A percentile compares a stretch with the other conserved stretches of the same genome.
Conservation (phyloP, 1,140 invertebrate species). For the Drosophila arawakana region DNA sequence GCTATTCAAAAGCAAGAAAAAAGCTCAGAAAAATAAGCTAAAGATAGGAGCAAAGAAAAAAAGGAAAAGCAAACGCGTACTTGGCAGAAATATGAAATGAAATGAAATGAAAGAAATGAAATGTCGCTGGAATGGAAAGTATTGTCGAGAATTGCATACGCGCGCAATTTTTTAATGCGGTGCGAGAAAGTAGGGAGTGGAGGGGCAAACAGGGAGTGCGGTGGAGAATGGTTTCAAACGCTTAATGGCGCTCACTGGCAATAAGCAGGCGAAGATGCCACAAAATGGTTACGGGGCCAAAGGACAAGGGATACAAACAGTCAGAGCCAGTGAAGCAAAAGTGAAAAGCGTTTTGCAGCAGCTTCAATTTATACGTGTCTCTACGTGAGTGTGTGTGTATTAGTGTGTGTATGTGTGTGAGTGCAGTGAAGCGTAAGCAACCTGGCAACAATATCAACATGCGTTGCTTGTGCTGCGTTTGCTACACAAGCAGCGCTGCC, state of each 20-base stretch:
- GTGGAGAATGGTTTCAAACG: conserved; percentile 45
- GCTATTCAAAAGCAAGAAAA: conserved; percentile 63
- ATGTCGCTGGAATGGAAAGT: conserved; percentile 61
- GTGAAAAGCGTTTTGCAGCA: conserved; percentile 69
- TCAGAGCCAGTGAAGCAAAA: conserved; percentile 65
- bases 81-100: conserved; percentile 70
- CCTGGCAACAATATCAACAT: conserved; percentile 77
- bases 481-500: conserved; percentile 33
- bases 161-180: conserved; percentile 56
- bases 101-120: conserved; percentile 78
- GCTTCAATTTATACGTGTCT: conserved; percentile 40
- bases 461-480: conserved; percentile 64
- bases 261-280: conserved; percentile 70
- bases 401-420: conserved; percentile 31
- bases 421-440: conserved; percentile 69
- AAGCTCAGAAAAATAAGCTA: too few relatives aligned
- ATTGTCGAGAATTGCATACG: conserved; percentile 78
- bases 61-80: conserved; percentile 8
- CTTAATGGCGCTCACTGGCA: conserved; percentile 64
- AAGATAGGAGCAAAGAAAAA: too few relatives aligned
- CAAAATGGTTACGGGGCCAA: conserved; percentile 63
- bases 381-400: neutral
- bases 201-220: neutral
- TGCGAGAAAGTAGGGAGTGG: neutral
- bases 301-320: conserved; percentile 39